Percentiles rank a stretch among this genome's conserved stretches.
Evolutionary conservation across 2,888 invertebrate species (phyloP).

Genomic region (Sinopyrophorus schimmeli): DNA sequence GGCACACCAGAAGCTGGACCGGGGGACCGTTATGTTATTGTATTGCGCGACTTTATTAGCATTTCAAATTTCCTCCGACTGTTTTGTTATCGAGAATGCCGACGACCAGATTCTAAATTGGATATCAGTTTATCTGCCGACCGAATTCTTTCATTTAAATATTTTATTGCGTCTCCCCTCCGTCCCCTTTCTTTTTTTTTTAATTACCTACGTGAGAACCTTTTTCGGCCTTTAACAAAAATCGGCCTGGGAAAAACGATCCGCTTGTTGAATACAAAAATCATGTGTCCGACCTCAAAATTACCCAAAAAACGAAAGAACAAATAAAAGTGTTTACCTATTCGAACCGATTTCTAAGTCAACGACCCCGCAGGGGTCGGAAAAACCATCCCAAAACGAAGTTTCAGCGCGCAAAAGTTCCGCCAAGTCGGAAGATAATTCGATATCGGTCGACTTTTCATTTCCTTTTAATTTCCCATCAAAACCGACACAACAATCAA

Average conservation of each 20-base stretch:
- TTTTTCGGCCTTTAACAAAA: too few species aligned
- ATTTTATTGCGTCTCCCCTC: slow-evolving; percentile 19
- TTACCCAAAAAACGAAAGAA: slow-evolving; percentile 21
- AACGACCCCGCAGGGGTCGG: slow-evolving; percentile 32
- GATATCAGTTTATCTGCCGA: slow-evolving; percentile 28
- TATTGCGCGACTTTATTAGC: slow-evolving; percentile 31
- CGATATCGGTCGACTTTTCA: too few species aligned
- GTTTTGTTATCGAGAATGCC: slow-evolving; percentile 32
- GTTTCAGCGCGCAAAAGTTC: slow-evolving; percentile 29
- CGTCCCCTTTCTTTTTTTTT: neutral
- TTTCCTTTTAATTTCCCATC: too few species aligned
- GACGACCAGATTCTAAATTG: slow-evolving; percentile 32
- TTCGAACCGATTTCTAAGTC: slow-evolving; percentile 35
- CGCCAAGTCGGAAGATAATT: too few species aligned
- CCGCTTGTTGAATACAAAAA: slow-evolving; percentile 18
- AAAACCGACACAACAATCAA: slow-evolving; percentile 1
- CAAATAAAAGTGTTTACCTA: slow-evolving; percentile 38
- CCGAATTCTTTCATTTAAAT: slow-evolving; percentile 26
- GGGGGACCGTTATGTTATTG: slow-evolving; percentile 32
- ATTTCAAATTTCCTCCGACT: slow-evolving; percentile 29
- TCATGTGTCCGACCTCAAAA: slow-evolving; percentile 17
- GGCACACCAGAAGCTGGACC: slow-evolving; percentile 28
- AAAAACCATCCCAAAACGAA: slow-evolving; percentile 38
- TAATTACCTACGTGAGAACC: neutral
- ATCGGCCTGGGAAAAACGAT: too few species aligned